Percentiles rank a stretch among this genome's conserved stretches.
Conservation (phyloP, 2,888 invertebrate species). For the Pristionchus fissidentatus region DNA sequence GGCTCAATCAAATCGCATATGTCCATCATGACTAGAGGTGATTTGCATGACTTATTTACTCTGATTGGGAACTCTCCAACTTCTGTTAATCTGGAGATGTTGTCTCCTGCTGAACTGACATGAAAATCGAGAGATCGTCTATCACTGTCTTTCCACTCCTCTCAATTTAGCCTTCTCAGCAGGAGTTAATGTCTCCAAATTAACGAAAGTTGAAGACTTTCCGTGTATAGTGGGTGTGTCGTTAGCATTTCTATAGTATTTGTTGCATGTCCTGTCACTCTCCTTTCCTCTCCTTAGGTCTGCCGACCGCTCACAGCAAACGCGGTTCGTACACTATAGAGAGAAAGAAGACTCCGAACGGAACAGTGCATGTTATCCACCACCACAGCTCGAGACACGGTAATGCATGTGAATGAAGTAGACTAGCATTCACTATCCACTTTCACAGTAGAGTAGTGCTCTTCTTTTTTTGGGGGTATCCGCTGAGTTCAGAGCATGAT, state of each 20-base stretch:
- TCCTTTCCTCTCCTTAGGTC: not conserved
- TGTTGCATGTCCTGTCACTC: not conserved
- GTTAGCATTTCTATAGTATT: not conserved
- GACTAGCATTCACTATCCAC: too few species aligned
- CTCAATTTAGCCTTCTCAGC: too few species aligned
- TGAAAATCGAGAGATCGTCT: not conserved
- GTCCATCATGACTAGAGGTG: slow-evolving; percentile 44
- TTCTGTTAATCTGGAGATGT: not conserved
- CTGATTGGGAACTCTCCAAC: not conserved
- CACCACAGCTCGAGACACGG: slow-evolving; percentile 22
- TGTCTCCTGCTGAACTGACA: not conserved
- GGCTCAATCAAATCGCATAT: slow-evolving; percentile 45
- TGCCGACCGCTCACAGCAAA: slow-evolving; percentile 6
- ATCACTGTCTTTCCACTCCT: too few species aligned
- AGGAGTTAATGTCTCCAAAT: too few species aligned
- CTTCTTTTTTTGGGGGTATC: too few species aligned
- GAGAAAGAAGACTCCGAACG: slow-evolving; percentile 37
- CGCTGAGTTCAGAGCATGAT: too few species aligned
- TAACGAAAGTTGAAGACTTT: not conserved
- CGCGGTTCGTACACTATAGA: slow-evolving; percentile 36
- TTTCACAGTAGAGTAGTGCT: too few species aligned
- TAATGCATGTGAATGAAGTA: slow-evolving; percentile 18
- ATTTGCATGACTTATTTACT: not conserved
- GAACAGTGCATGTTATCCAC: slow-evolving; percentile 38
- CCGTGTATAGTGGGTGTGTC: not conserved